Conservation (phyloP, 2,888 invertebrate genomes). For the Hypolimnas misippus region DNA sequence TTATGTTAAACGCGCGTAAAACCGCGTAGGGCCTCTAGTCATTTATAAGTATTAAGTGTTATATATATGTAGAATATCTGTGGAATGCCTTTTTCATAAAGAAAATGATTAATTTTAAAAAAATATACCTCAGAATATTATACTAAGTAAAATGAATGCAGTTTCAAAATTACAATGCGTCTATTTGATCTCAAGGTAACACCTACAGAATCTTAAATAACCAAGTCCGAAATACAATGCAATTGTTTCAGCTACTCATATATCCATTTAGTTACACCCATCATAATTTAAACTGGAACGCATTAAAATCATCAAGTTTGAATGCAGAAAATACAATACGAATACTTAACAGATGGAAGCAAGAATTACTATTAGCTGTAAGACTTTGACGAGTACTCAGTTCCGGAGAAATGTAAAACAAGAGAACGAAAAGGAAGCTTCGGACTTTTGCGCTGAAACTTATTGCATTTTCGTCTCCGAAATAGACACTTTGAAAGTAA, state of each 20-base stretch:
- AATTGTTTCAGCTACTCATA: not conserved
- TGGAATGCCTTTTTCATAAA: too few species aligned
- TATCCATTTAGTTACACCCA: not conserved
- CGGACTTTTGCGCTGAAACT: slow-evolving; percentile 20
- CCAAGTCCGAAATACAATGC: too few species aligned
- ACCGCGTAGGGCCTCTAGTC: too few species aligned
- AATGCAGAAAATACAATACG: not conserved
- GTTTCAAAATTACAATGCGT: too few species aligned
- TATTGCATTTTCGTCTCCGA: slow-evolving; percentile 24
- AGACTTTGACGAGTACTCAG: not conserved
- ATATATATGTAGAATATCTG: too few species aligned
- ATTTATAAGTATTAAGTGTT: too few species aligned
- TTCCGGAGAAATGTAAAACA: slow-evolving; percentile 6
- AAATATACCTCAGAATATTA: too few species aligned
- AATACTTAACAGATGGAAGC: not conserved
- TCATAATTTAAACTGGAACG: not conserved
- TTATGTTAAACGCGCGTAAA: too few species aligned
- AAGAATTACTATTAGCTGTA: slow-evolving; percentile 1
- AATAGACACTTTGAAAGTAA: slow-evolving; percentile 18
- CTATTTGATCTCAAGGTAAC: too few species aligned
- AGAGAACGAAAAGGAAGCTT: slow-evolving; percentile 15
- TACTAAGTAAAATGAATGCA: too few species aligned
- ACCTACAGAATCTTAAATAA: too few species aligned
- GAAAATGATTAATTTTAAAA: too few species aligned
- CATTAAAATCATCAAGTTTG: not conserved